Conservation (phyloP, 1,140 invertebrate species). For the Galleria mellonella region DNA sequence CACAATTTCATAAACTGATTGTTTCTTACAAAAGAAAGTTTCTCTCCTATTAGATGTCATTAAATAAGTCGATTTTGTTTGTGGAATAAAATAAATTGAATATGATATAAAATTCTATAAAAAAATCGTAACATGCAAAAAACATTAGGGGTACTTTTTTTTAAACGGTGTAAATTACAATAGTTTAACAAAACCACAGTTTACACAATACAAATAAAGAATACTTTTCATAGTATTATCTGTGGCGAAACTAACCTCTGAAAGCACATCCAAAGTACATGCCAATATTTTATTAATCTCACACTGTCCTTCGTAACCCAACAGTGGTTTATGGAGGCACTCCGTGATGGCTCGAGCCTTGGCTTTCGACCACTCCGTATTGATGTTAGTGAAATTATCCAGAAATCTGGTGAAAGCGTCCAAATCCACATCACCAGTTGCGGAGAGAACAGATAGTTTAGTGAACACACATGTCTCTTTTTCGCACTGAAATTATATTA, state of each 20-base stretch:
- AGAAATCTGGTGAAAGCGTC: constrained; percentile 36
- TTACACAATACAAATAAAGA: too few species aligned
- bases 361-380: constrained; percentile 37
- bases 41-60: too few species aligned
- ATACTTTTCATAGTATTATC: too few species aligned
- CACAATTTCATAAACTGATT: too few species aligned
- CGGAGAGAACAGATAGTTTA: constrained; percentile 30
- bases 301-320: constrained; percentile 33
- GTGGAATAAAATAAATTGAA: too few species aligned
- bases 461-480: constrained; percentile 48
- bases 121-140: too few species aligned
- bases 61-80: too few species aligned
- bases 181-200: too few species aligned
- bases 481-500: constrained; percentile 46
- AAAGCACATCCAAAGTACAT: constrained; percentile 51
- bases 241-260: constrained; percentile 48
- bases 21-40: too few species aligned
- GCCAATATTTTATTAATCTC: constrained; percentile 44
- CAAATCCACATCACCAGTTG: constrained; percentile 26
- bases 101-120: too few species aligned
- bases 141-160: too few species aligned
- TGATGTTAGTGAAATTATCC: constrained; percentile 33
- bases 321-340: constrained; percentile 29
- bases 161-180: too few species aligned
- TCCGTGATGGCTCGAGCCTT: constrained; percentile 41